Evolutionary conservation across 1,140 invertebrate genomes (phyloP).

Genomic region (Ceratosolen fusciceps): DNA sequence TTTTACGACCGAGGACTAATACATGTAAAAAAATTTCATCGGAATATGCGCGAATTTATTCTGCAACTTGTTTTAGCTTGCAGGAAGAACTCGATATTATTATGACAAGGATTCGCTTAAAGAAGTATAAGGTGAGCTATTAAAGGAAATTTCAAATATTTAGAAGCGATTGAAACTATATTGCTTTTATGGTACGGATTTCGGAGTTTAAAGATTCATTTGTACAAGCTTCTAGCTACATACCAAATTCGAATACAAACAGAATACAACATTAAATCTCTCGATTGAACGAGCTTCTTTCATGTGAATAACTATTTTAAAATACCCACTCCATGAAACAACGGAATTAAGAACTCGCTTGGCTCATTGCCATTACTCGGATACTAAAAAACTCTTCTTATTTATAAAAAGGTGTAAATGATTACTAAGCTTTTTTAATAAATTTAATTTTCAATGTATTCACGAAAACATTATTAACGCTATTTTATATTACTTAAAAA

Average conservation of each 20-base stretch:
- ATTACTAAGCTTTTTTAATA: no score
- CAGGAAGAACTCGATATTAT: no score
- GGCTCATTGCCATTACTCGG: background rate
- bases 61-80: no score
- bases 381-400: background rate
- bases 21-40: no score
- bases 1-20: no score
- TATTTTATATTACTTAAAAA: no score
- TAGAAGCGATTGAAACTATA: background rate
- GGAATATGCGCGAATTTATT: no score
- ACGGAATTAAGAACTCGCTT: background rate
- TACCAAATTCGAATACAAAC: background rate
- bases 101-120: no score
- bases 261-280: constrained; percentile 21
- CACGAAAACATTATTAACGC: no score
- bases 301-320: background rate
- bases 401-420: background rate
- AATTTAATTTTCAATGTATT: no score
- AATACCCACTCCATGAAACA: constrained; percentile 10
- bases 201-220: background rate
- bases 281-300: background rate
- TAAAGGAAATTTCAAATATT: no score
- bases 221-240: background rate
- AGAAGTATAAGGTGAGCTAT: no score
- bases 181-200: background rate